Evolutionary conservation across 2,113 vertebrate species (phyloP).

Genomic region (Triplophysa tibetana): DNA sequence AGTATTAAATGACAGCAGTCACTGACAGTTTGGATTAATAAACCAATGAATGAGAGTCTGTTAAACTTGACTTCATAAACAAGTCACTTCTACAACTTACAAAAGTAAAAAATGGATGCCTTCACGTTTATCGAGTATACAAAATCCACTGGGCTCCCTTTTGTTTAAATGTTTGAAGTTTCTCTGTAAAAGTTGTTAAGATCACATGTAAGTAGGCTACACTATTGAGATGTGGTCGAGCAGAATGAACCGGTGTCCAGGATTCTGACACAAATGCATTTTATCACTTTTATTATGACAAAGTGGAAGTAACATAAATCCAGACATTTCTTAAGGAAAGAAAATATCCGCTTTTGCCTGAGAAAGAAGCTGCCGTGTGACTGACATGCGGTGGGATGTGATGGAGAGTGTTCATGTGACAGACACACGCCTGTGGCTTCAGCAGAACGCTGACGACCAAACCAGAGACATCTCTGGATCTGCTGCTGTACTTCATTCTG

Average conservation of each 20-base stretch:
- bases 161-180: conserved; percentile 28
- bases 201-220: conserved; percentile 5
- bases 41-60: conserved; percentile 6
- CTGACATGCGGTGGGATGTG: conserved; percentile 70
- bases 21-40: conserved; percentile 11
- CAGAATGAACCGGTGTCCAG: conserved; percentile 32
- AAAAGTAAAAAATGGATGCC: conserved; percentile 7
- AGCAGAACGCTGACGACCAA: conserved; percentile 68
- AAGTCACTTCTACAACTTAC: conserved; percentile 4
- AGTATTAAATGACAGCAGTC: conserved; percentile 26
- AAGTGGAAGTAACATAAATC: conserved; percentile 55
- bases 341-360: conserved; percentile 64
- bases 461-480: conserved; percentile 69
- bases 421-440: conserved; percentile 74
- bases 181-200: conserved; percentile 17
- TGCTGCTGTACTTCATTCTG: conserved; percentile 32
- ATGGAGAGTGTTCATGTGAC: conserved; percentile 75
- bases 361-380: conserved; percentile 56
- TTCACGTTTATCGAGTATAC: conserved; percentile 20
- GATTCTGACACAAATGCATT: conserved; percentile 55
- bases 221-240: conserved; percentile 13
- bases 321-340: conserved; percentile 54
- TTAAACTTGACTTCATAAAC: conserved; percentile 18
- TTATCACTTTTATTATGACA: conserved; percentile 64
- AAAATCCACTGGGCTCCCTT: background rate